Conservation (phyloP, 2,113 vertebrate genomes). For the Dipodomys merriami region DNA sequence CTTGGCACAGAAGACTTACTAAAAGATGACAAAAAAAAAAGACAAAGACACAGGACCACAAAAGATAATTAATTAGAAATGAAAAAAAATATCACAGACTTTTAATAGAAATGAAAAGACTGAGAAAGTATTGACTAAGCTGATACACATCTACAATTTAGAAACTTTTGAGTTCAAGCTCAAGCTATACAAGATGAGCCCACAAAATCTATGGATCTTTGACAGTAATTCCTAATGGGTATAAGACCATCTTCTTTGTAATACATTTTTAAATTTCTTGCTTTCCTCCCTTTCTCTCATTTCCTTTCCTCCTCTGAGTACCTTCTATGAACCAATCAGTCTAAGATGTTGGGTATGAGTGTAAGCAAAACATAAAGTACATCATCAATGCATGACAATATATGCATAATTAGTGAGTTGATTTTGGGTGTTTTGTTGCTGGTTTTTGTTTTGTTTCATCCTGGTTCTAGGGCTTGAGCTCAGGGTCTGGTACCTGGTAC, state of each 20-base stretch:
- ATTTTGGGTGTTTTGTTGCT: background rate
- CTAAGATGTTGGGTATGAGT: background rate
- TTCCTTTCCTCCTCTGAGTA: background rate
- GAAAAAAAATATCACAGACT: background rate
- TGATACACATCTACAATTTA: background rate
- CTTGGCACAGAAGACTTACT: background rate
- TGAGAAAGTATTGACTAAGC: background rate
- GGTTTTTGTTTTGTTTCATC: too few species aligned
- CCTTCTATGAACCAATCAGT: background rate
- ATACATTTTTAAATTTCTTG: background rate
- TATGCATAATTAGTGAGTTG: background rate
- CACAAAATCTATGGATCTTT: background rate
- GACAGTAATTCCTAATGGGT: background rate
- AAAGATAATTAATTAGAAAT: background rate
- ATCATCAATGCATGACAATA: background rate
- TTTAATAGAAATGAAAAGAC: slow-evolving; percentile 8
- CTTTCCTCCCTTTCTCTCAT: too few species aligned
- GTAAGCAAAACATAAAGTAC: background rate
- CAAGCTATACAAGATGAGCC: background rate
- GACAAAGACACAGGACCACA: background rate
- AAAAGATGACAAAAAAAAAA: background rate
- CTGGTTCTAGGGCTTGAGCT: too few species aligned
- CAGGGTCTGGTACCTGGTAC: too few species aligned
- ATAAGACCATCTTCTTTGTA: background rate
- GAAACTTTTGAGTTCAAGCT: slow-evolving; percentile 30